A percentile compares a stretch with the other conserved stretches of the same genome.
phyloP scores from a whole-genome alignment of 2,888 invertebrate genomes.

The Cosmia trapezina region DNA sequence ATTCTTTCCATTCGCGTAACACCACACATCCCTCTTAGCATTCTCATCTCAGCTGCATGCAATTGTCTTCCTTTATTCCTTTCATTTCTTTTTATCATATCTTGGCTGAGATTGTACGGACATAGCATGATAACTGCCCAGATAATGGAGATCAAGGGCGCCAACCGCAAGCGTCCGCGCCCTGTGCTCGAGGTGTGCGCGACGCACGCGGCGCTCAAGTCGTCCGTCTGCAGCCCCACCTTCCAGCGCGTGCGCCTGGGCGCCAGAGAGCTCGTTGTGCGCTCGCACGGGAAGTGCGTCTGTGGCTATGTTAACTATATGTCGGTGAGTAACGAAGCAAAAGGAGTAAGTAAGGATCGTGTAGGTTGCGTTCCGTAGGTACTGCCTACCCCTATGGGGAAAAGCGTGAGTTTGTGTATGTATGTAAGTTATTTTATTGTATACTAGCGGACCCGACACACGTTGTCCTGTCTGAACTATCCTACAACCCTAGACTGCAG shows the following conservation, averaged over 20 bases:
- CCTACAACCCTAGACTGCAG: too few species aligned
- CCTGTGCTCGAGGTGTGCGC: conserved; percentile 77
- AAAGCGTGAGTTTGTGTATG: background rate
- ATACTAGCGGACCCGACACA: too few species aligned
- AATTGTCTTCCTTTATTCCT: background rate
- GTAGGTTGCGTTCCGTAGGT: background rate
- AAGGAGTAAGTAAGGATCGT: background rate
- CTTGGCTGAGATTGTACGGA: background rate
- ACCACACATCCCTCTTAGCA: background rate
- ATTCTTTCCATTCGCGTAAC: background rate
- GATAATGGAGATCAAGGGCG: conserved; percentile 79
- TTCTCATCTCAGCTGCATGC: background rate
- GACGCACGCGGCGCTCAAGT: conserved; percentile 72
- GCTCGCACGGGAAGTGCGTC: conserved; percentile 77
- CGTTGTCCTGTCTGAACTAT: too few species aligned
- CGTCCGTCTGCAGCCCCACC: conserved; percentile 74
- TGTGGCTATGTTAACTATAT: conserved; percentile 75
- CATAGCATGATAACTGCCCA: conserved; percentile 45
- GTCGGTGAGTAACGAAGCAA: conserved; percentile 66
- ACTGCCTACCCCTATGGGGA: background rate
- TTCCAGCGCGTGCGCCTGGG: conserved; percentile 73
- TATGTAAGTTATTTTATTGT: too few species aligned
- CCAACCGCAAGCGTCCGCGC: conserved; percentile 75
- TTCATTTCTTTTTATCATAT: background rate
- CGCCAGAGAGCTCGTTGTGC: conserved; percentile 68